Conservation (phyloP, 1,140 invertebrate species). For the Nomia melanderi region DNA sequence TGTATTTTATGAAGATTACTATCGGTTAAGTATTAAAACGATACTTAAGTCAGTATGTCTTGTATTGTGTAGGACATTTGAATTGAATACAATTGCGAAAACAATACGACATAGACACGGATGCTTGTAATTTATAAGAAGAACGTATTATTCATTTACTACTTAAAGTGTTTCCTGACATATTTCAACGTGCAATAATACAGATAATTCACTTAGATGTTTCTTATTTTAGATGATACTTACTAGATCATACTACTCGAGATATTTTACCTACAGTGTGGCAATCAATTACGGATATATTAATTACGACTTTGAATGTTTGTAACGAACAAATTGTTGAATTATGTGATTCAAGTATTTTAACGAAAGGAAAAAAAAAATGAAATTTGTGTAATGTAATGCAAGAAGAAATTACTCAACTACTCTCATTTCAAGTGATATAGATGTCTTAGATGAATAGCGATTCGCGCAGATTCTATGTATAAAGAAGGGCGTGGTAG, state of each 20-base stretch:
- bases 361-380: conserved; percentile 33
- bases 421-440: conserved; percentile 63
- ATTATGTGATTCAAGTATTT: conserved; percentile 58
- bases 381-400: conserved; percentile 56
- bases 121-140: conserved; percentile 30
- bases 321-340: conserved; percentile 44
- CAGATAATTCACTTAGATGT: conserved; percentile 36
- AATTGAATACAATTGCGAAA: conserved; percentile 36
- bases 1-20: conserved; percentile 31
- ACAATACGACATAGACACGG: conserved; percentile 12
- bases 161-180: conserved; percentile 36
- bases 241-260: conserved; percentile 20
- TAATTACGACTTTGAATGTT: conserved; percentile 51
- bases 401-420: conserved; percentile 51
- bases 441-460: conserved; percentile 61
- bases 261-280: conserved; percentile 43
- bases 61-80: conserved; percentile 23
- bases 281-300: conserved; percentile 56
- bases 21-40: conserved; percentile 17
- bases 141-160: conserved; percentile 41
- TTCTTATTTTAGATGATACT: conserved; percentile 41
- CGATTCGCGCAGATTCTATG: conserved; percentile 47
- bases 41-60: conserved; percentile 20
- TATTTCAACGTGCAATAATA: conserved; percentile 56
- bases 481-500: conserved; percentile 48